Base-by-base conservation (phyloP, 2,113 vertebrate species). In the Centropus bengalensis region DNA sequence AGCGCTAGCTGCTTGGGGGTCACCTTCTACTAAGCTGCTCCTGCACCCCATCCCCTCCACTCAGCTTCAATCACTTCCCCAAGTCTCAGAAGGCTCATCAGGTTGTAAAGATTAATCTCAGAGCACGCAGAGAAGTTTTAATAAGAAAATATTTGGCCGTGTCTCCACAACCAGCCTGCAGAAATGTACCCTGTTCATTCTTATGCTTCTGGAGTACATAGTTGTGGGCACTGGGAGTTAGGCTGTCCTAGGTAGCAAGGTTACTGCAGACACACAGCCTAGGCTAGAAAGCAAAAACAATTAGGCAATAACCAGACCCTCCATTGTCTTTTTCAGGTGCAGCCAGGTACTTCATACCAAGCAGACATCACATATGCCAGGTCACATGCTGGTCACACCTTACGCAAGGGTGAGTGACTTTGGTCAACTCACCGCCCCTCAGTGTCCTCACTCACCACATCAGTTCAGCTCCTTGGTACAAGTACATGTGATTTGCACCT, bases 321-420 rank as follows among this genome's bases (percentile, higher is more conserved):
- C 16, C 54, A 55, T 27, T 30, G 28, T 55, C 54, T 55, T 55
- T 55, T 55, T 21, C 23, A 55, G 19, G 32, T 80, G 21, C 27
- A 45, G 26, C 18, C 52, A 49, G 28, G 32, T 28, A 16, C 6
- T 18, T 54, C 10, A 26, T 15, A 59, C 59, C n/a, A 64, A 54
- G 49, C 58, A 60, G 40, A 19, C 58, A n/a, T 13, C 14, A 3
- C 7, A 7, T 8, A 6, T 3, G 17, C 14, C 30, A 24, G 12
- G 14, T 51, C 1, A 0, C 12, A 23, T 0, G 1, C 30, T 60
- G n/a, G 42, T 27, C 12, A n/a, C 1, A 1, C 5, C 2, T 56
- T 42, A 26, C 3, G 7, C 30, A 21, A 27, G 30, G 19, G 8
- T 38, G 24, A 71, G 55, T 32, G 38, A 84, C 10, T 4, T 20